Evolutionary conservation across 2,888 invertebrate species (phyloP).

Genomic region (Megalurothrips usitatus): DNA sequence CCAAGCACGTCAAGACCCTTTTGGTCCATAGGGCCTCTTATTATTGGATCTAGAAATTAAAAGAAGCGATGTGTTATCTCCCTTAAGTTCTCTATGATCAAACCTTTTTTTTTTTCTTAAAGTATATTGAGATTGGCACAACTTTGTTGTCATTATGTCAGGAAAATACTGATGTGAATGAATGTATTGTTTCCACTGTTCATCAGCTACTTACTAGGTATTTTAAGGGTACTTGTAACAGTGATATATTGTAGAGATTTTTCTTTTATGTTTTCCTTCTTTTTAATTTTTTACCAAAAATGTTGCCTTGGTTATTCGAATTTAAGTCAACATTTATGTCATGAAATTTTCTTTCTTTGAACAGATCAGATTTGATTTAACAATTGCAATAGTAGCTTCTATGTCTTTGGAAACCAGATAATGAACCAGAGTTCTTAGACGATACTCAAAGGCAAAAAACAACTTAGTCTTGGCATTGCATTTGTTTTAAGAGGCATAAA

Average conservation of each 20-base stretch:
- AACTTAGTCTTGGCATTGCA: neutral
- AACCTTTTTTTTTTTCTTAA: neutral
- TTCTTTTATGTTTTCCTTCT: neutral
- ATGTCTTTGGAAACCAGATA: neutral
- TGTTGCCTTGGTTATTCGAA: neutral
- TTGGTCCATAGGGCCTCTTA: neutral
- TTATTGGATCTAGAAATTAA: neutral
- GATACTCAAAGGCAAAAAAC: neutral
- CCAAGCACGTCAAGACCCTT: neutral
- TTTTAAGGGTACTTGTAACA: neutral
- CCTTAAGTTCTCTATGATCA: neutral
- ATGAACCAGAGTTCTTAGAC: neutral
- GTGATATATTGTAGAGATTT: neutral
- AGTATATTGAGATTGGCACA: neutral
- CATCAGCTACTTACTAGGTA: neutral
- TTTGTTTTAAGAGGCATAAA: too few relatives aligned
- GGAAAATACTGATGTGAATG: neutral
- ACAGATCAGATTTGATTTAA: neutral
- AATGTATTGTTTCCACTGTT: neutral
- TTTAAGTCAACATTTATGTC: neutral
- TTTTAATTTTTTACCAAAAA: neutral
- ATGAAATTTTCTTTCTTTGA: neutral
- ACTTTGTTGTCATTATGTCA: neutral
- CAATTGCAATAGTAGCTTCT: neutral
- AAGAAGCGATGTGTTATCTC: neutral